Evolutionary conservation across 1,140 invertebrate species (phyloP).

Genomic region (Nilaparvata lugens): DNA sequence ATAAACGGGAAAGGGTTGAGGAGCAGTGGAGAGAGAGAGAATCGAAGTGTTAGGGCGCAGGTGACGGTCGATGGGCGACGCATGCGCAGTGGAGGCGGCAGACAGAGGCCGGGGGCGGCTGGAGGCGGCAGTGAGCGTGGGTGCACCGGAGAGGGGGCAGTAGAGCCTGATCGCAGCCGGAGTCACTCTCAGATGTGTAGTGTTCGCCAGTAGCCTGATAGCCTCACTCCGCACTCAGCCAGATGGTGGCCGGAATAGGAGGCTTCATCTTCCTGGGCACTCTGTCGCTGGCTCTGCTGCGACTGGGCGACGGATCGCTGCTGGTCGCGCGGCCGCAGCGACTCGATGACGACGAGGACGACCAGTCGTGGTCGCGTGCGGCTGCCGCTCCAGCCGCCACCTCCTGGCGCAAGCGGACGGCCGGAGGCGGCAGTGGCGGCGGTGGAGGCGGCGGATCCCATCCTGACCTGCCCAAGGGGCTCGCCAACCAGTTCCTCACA

Average conservation of each 20-base stretch:
- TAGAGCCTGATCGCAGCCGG: no score
- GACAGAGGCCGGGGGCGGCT: no score
- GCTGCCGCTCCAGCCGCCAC: background rate
- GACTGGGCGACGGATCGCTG: background rate
- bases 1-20: no score
- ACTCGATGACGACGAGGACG: background rate
- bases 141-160: no score
- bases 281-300: background rate
- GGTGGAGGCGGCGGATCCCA: background rate
- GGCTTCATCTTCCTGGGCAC: background rate
- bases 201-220: no score
- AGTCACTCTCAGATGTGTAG: no score
- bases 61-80: no score
- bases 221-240: no score
- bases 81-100: no score
- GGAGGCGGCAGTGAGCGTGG: no score
- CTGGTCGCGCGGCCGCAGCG: background rate
- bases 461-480: background rate
- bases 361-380: background rate
- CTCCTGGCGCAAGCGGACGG: background rate
- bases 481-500: constrained; percentile 13
- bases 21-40: no score
- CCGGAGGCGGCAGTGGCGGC: background rate
- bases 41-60: no score
- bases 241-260: background rate